Evolutionary conservation across 2,113 vertebrate species (phyloP).

Genomic region (Bungarus multicinctus): DNA sequence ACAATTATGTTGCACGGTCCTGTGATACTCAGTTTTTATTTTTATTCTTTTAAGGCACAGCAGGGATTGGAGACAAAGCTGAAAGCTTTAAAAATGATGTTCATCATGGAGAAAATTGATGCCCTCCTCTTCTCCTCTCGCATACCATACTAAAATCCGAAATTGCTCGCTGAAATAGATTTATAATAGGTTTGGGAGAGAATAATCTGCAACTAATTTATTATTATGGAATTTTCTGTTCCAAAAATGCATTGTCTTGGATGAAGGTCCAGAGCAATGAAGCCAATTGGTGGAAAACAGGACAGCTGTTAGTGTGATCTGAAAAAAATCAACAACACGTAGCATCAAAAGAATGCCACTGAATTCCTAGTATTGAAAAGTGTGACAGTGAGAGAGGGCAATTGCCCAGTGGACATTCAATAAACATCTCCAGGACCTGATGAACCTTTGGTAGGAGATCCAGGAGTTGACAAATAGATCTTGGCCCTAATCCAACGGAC

Average conservation of each 20-base stretch:
- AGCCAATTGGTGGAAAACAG: not conserved
- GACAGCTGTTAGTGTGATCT: not conserved
- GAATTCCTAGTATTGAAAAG: not conserved
- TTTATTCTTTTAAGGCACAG: not conserved
- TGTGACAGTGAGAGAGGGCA: not conserved
- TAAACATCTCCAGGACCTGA: not conserved
- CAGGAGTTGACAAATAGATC: not conserved
- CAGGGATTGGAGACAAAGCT: not conserved
- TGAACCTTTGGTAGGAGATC: not conserved
- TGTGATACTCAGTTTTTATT: not conserved
- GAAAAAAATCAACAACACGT: not conserved
- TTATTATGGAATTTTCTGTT: not conserved
- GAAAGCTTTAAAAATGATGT: not conserved
- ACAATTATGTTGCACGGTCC: not conserved
- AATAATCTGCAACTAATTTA: not conserved
- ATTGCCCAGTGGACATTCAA: not conserved
- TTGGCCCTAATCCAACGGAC: not conserved
- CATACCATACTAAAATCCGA: not conserved
- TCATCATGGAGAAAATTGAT: not conserved
- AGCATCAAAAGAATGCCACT: not conserved
- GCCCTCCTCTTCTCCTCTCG: not conserved
- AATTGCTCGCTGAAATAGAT: not conserved
- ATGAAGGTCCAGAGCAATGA: not conserved
- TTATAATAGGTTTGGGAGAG: not conserved
- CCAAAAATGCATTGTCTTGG: not conserved